A percentile compares a stretch with the other conserved stretches of the same genome.
phyloP scores from a whole-genome alignment of 2,113 vertebrate species.

The Ptilonorhynchus violaceus region DNA sequence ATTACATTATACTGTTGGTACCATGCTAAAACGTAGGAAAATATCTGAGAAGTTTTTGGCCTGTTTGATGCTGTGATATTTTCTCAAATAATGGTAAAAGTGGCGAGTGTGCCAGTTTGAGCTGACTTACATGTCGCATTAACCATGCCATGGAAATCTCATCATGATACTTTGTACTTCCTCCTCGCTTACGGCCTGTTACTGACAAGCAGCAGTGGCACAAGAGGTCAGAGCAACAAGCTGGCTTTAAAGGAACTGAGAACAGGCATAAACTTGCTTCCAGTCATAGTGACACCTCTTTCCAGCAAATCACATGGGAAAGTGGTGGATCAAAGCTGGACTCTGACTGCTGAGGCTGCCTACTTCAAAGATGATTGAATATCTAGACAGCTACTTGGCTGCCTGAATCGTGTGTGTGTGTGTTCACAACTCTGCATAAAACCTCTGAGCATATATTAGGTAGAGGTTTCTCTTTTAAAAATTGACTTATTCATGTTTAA shows the following conservation, averaged over 20 bases:
- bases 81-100: background rate
- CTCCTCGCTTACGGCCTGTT: accelerated
- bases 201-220: background rate
- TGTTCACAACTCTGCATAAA: background rate
- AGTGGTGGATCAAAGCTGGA: background rate
- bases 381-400: background rate
- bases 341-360: background rate
- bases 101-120: background rate
- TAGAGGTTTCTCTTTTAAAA: background rate
- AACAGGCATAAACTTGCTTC: background rate
- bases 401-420: background rate
- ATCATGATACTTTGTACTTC: background rate
- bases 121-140: background rate
- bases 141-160: background rate
- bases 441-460: background rate
- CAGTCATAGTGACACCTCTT: background rate
- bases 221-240: background rate
- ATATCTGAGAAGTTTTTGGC: background rate
- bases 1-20: background rate
- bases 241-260: background rate
- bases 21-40: background rate
- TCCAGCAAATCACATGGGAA: background rate
- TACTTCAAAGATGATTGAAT: background rate
- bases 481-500: background rate
- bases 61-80: background rate